Conservation (phyloP, 2,113 vertebrate genomes). For the Orycteropus afer region DNA sequence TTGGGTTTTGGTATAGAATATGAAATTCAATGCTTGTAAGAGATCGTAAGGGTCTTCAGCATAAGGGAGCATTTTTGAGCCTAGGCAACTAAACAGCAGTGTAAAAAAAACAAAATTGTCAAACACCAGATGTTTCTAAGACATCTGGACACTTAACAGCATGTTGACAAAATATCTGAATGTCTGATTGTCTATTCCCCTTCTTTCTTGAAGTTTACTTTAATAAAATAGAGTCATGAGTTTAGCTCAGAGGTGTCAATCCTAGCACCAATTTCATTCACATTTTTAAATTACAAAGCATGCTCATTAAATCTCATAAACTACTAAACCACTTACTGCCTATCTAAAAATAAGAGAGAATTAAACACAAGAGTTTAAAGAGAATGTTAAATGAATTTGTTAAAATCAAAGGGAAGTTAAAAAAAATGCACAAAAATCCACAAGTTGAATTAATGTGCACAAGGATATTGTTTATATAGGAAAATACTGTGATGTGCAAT, state of each 20-base stretch:
- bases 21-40: not conserved
- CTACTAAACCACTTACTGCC: not conserved
- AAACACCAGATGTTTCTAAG: slow-evolving; percentile 49
- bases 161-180: slow-evolving; percentile 41
- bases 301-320: not conserved
- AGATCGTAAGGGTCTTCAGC: slow-evolving; percentile 9
- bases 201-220: slow-evolving; percentile 37
- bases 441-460: not conserved
- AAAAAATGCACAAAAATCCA: not conserved
- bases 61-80: not conserved
- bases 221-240: not conserved
- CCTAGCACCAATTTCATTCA: slow-evolving; percentile 18
- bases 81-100: not conserved
- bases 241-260: not conserved
- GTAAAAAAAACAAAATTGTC: slow-evolving; percentile 4
- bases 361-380: not conserved
- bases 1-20: not conserved
- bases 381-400: not conserved
- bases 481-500: not conserved
- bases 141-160: slow-evolving; percentile 42
- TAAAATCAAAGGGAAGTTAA: slow-evolving; percentile 31
- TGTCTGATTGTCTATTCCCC: not conserved
- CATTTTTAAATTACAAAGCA: slow-evolving; percentile 26
- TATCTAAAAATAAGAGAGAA: not conserved
- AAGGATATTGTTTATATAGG: not conserved